Percentiles rank a stretch among this genome's conserved stretches.
phyloP scores from a whole-genome alignment of 1,140 invertebrate species.

The Drepana arcuata region DNA sequence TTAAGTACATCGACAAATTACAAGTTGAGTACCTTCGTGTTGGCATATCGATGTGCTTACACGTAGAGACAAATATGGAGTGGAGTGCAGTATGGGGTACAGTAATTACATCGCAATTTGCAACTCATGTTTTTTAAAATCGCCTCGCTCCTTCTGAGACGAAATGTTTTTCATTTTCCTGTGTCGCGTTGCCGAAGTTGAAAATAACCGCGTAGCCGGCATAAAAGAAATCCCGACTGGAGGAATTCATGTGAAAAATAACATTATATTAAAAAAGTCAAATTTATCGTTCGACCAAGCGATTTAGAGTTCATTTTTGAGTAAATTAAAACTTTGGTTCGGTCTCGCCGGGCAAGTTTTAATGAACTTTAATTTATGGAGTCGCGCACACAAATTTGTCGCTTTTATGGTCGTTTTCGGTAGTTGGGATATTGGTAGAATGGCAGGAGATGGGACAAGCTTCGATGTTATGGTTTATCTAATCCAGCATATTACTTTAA shows the following conservation, averaged over 20 bases:
- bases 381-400: constrained; percentile 42
- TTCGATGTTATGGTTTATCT: constrained; percentile 39
- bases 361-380: constrained; percentile 58
- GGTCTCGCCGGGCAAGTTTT: constrained; percentile 29
- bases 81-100: too few species aligned
- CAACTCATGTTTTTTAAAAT: too few species aligned
- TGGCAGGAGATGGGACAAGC: constrained; percentile 15
- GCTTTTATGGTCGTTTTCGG: constrained; percentile 30
- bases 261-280: constrained; percentile 21
- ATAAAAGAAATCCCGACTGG: constrained; percentile 36
- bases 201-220: constrained; percentile 30
- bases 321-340: constrained; percentile 24
- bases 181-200: constrained; percentile 31
- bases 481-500: constrained; percentile 39
- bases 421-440: constrained; percentile 29
- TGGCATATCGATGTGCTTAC: too few species aligned
- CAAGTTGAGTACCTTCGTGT: too few species aligned
- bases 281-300: constrained; percentile 17
- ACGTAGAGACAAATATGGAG: too few species aligned
- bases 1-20: too few species aligned
- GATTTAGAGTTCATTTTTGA: constrained; percentile 30
- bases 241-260: constrained; percentile 35
- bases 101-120: too few species aligned
- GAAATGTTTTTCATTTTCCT: too few species aligned
- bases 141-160: too few species aligned